Base-by-base conservation (phyloP, 2,797 vertebrate genomes). In the Vireo griseus region DNA sequence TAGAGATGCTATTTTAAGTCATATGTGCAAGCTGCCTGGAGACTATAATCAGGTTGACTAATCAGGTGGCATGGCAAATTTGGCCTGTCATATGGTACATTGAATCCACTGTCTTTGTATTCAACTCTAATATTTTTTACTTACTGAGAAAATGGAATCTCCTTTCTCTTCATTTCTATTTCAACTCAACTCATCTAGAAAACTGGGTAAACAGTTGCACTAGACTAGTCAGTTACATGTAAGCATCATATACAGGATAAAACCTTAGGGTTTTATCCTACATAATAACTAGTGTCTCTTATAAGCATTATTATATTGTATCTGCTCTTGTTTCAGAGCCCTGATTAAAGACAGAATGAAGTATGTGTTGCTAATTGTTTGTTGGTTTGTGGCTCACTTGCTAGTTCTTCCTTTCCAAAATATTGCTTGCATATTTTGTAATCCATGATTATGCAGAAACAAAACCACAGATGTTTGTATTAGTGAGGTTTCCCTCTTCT, bases 391-490 rank as follows among this genome's bases (percentile, higher is more conserved):
- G 79, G 86, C 45, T 95, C 83, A 84, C 92, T 95, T 94, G 58
- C 73, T 90, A 67, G 50, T 74, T 92, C 73, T 93, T 44, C 37
- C 51, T 89, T 89, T 94, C 75, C 85, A 92, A 94, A 94, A 88
- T 94, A 94, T 66, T 74, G 33, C 75, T 86, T 78, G 79, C 82
- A 80, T 90, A 94, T 94, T 96, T 91, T 90, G 28, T 69, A 84
- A 79, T 81, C 58, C 85, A 66, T 81, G 86, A 86, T 94, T 88
- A 86, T 88, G 69, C 85, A 90, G 87, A 88, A 88, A 94, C 67
- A 94, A 93, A 94, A 82, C 91, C 86, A 92, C 69, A 76, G 59
- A 95, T 94, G 51, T 92, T 95, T 94, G 21, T 94, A 54, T 79
- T 92, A 79, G 77, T 40, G 77, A 95, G 77, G 92, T 95, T 96